Conservation (phyloP, 2,797 vertebrate genomes). For the Simalia tracyae region DNA sequence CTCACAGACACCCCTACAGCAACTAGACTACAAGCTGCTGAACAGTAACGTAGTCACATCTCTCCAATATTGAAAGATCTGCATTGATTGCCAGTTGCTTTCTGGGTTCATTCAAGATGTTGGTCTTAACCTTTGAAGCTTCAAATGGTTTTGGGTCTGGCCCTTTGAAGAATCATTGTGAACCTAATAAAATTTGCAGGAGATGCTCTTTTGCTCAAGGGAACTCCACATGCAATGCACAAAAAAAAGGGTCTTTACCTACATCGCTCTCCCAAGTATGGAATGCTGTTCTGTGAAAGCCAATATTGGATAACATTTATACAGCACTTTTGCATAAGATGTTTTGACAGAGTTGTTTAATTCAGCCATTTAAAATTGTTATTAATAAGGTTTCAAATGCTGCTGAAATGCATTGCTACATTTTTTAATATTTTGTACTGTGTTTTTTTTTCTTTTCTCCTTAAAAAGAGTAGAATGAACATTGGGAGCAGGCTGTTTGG, state of each 20-base stretch:
- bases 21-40: too few relatives aligned
- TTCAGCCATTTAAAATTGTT: background rate
- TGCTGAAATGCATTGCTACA: background rate
- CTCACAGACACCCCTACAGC: too few relatives aligned
- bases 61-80: background rate
- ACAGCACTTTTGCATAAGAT: background rate
- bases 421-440: background rate
- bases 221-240: background rate
- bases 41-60: background rate
- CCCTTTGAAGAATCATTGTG: background rate
- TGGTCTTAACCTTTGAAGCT: background rate
- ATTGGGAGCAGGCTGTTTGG: background rate
- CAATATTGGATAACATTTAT: background rate
- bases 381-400: background rate
- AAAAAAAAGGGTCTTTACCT: background rate
- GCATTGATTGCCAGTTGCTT: background rate
- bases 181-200: background rate
- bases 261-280: background rate
- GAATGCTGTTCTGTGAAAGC: background rate
- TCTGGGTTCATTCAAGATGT: background rate
- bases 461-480: background rate
- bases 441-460: background rate
- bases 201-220: background rate
- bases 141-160: background rate
- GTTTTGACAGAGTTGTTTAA: background rate